Percentiles rank a stretch among this genome's conserved stretches.
Evolutionary conservation across 2,797 vertebrate genomes (phyloP).

Genomic region (Pipistrellus pygmaeus): DNA sequence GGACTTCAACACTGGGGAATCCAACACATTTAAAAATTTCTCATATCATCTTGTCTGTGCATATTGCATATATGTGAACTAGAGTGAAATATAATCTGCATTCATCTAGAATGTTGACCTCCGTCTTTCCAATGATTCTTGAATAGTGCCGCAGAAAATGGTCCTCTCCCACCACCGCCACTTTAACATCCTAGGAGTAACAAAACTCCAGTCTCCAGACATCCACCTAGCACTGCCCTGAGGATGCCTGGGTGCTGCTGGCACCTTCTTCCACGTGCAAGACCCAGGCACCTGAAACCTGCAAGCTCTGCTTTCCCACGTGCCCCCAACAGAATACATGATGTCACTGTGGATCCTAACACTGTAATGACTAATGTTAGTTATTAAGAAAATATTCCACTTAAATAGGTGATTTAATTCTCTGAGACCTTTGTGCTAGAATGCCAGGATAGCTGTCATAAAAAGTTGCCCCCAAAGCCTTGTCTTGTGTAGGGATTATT

Average conservation of each 20-base stretch:
- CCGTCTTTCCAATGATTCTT: neutral
- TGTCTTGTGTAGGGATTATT: slow-evolving; percentile 60
- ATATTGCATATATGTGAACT: neutral
- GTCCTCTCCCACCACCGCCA: neutral
- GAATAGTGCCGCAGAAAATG: neutral
- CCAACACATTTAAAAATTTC: neutral
- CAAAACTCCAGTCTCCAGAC: neutral
- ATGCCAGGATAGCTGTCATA: slow-evolving; percentile 65
- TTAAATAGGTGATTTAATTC: slow-evolving; percentile 53
- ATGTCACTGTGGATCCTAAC: slow-evolving; percentile 37
- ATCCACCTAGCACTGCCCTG: neutral
- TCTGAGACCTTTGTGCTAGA: slow-evolving; percentile 35
- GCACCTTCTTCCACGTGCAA: neutral
- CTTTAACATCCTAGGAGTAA: neutral
- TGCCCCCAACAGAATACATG: neutral
- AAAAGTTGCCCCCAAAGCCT: slow-evolving; percentile 54
- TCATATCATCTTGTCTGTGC: neutral
- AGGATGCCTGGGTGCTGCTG: neutral
- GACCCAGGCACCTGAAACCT: neutral
- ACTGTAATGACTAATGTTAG: slow-evolving; percentile 48
- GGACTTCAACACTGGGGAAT: neutral
- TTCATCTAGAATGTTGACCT: neutral
- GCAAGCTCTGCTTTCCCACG: neutral
- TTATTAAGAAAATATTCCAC: slow-evolving; percentile 32
- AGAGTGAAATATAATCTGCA: neutral